Base-by-base conservation (phyloP, 2,888 invertebrate species). In the Harpagoxenus sublaevis region DNA sequence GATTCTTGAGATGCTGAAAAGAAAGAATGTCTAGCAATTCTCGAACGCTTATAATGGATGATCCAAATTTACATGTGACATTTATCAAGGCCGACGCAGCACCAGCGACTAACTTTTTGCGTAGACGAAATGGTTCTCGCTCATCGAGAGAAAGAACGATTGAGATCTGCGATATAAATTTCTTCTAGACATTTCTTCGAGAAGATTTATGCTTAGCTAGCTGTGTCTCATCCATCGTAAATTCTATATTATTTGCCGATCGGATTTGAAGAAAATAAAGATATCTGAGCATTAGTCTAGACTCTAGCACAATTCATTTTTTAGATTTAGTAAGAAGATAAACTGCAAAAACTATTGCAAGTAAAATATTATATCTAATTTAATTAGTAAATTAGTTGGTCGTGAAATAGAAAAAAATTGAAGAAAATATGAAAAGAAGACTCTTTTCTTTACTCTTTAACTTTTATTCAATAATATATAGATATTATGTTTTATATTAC, bases 21-120 rank as follows among this genome's bases (percentile, higher is more conserved):
- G 2, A 31, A 23, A 53, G 12, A 3, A 23, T 2, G 35, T 45
- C 31, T 23, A 9, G 18, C 6, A 57, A 48, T 12, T 45, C 12
- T 57, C 10, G 23, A 28, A 53, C 28, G 8, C 5, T 78, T n/a
- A 70, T 70, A 70, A 82, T 45, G 5, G n/a, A 71, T 85, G 55
- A 71, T 15, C 31, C 23, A 48, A 87, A 89, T 88, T 89, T 87
- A 75, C 87, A 88, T 88, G 28, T 88, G 89, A 87, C 84, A 89
- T 88, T 87, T 87, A 35, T 51, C 45, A 35, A 74, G 77, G 71
- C 70, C 18, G 42, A 57, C 35, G 55, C 18, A 31, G 62, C 35
- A 51, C 65, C 53, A 73, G 45, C 65, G 28, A 51, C 6, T 55
- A 18, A 35, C 28, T 62, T 73, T 28, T 48, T 78, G 15, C 15